These are phyloP conservation scores for Leistus spinibarbis DNA, from an alignment of 2,888 invertebrate species.

Conservation along the genomic window DNA sequence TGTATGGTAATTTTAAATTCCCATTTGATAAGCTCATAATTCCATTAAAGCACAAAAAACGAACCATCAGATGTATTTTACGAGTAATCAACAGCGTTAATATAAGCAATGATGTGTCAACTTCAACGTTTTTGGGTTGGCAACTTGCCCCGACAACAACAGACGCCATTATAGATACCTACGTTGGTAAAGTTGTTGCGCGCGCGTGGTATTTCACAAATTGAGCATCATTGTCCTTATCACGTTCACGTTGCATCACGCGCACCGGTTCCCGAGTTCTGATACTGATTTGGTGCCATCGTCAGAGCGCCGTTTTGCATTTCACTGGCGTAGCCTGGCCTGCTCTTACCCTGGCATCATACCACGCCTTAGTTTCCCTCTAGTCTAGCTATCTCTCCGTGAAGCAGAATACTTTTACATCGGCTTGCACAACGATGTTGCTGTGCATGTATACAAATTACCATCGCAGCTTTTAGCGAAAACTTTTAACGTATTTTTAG, in stretches of 20 bases:
- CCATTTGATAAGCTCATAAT: too few species aligned
- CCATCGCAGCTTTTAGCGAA: neutral
- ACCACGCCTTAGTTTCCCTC: neutral
- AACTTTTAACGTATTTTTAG: neutral
- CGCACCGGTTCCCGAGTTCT: conserved; percentile 5
- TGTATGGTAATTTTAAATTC: too few species aligned
- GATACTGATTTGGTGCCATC: neutral
- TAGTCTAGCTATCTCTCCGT: neutral
- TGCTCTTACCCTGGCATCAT: neutral
- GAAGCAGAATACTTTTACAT: neutral
- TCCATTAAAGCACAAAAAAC: neutral
- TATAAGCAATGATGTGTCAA: neutral
- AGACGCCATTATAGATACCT: neutral
- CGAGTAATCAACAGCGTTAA: neutral
- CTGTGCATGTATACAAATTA: neutral
- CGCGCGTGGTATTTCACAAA: conserved; percentile 4
- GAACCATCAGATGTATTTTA: neutral
- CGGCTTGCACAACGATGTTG: neutral
- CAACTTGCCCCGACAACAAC: neutral
- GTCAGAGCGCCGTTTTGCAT: neutral
- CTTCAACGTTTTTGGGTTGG: neutral
- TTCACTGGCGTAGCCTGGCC: too few species aligned
- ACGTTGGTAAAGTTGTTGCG: neutral
- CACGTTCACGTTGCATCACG: neutral
- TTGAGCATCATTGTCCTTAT: neutral